These are phyloP conservation scores for Drosophila arizonae DNA, from an alignment of 1,140 invertebrate genomes.

Conservation along the genomic window DNA sequence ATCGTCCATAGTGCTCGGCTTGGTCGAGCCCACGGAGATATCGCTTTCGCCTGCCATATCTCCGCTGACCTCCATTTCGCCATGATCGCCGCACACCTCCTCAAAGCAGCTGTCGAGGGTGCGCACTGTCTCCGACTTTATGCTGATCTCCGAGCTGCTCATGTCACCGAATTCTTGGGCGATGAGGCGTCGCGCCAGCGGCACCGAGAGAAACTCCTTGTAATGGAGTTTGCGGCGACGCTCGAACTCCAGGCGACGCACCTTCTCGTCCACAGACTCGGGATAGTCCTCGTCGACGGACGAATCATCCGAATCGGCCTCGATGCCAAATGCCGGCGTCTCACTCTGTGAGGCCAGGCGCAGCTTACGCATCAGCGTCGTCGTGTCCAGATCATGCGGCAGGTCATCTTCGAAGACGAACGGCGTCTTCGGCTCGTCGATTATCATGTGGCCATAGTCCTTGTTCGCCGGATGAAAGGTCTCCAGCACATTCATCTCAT, in stretches of 20 bases:
- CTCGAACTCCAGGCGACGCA: slow-evolving; percentile 58
- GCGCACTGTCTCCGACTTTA: neutral
- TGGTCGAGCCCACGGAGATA: no score
- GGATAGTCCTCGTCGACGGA: slow-evolving; percentile 66
- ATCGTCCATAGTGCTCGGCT: neutral
- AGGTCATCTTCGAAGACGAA: slow-evolving; percentile 87
- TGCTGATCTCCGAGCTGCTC: slow-evolving; percentile 9
- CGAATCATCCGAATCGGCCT: slow-evolving; percentile 60
- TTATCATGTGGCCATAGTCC: slow-evolving; percentile 99
- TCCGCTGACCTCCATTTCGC: neutral
- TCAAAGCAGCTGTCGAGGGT: slow-evolving; percentile 1
- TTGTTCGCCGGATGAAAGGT: slow-evolving; percentile 67
- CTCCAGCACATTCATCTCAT: slow-evolving; percentile 62
- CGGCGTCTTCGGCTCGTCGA: slow-evolving; percentile 98
- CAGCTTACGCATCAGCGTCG: slow-evolving; percentile 88
- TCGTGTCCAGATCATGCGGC: slow-evolving; percentile 88
- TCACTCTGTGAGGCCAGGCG: slow-evolving; percentile 38
- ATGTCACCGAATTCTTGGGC: slow-evolving; percentile 47
- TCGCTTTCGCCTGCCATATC: no score
- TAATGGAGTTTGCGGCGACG: slow-evolving; percentile 61
- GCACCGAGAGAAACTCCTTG: slow-evolving; percentile 57
- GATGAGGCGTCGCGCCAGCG: slow-evolving; percentile 59
- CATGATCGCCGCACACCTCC: neutral
- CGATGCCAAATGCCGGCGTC: slow-evolving; percentile 62
- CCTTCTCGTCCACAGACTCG: slow-evolving; percentile 59